Base-by-base conservation (phyloP, 2,113 vertebrate genomes). In the Myotis brandtii region DNA sequence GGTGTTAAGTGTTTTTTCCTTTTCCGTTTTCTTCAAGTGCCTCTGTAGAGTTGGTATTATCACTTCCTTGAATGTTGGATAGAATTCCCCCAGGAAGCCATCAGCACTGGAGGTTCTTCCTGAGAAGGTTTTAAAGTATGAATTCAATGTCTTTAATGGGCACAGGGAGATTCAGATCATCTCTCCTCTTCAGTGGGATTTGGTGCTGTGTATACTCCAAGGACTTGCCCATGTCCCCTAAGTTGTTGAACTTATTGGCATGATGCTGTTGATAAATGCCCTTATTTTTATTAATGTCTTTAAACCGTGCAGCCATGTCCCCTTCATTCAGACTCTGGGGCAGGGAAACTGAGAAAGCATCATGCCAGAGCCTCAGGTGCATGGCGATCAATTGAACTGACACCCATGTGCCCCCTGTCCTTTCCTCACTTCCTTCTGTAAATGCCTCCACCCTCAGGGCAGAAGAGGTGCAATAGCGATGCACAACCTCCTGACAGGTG, bases 381-480 rank as follows among this genome's bases (percentile, higher is more conserved):
- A 23, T 2, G 5, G 17, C 0, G 9, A 21, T 59, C 4, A 20
- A 9, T 0, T 30, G 30, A 54, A 5, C 6, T 0, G 11, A 16
- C 4, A 27, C 37, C 1, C 40, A 3, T 0, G 1, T 0, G 6
- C 32, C 11, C 18, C 20, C 40, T 69, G 5, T 6, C 5, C 0
- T 11, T 3, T 16, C 50, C 34, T 46, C 30, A 2, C 16, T 10
- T 30, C 5, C 46, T 64, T 34, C 25, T 9, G 3, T 46, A 25
- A 72, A 13, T 21, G 52, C 18, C 23, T 27, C 9, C 1, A 66
- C 30, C 32, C 14, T 2, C 10, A 43, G 32, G 50, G 52, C 13
- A 76, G 70, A n/a, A 52, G 54, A 75, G 16, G 56, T 5, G 32
- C 5, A 2, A 16, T 10, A 18, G 54, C 1, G n/a, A 3, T 5